These are phyloP conservation scores for Acestrorhynchus altus DNA, from an alignment of 2,797 vertebrate genomes.

Conservation along the genomic window DNA sequence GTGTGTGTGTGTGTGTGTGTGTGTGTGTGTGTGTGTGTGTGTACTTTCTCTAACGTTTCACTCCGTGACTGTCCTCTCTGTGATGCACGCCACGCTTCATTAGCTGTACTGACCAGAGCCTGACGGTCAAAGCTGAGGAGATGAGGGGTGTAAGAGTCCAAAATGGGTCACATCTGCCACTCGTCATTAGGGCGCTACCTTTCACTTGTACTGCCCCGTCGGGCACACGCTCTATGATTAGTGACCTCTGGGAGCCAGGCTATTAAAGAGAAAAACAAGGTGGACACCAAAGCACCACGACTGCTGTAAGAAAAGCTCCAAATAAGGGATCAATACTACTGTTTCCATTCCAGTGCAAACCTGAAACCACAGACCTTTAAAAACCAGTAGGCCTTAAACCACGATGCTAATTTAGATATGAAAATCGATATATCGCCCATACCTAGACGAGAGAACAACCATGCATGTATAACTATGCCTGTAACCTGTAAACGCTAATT, in stretches of 20 bases:
- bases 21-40: not conserved
- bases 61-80: not conserved
- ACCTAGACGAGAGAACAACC: too few relatives aligned
- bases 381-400: too few relatives aligned
- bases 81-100: not conserved
- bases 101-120: not conserved
- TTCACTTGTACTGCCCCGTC: conserved; percentile 41
- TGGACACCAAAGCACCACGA: not conserved
- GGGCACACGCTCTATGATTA: conserved; percentile 28
- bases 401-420: too few relatives aligned
- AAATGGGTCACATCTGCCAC: conserved; percentile 61
- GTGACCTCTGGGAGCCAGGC: not conserved
- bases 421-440: too few relatives aligned
- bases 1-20: not conserved
- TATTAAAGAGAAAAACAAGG: not conserved
- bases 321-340: too few relatives aligned
- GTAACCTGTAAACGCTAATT: too few relatives aligned
- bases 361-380: too few relatives aligned
- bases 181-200: conserved; percentile 52
- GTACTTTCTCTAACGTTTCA: conserved; percentile 3
- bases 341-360: too few relatives aligned
- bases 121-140: too few relatives aligned
- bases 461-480: too few relatives aligned
- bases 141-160: too few relatives aligned
- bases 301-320: not conserved